phyloP scores from a whole-genome alignment of 2,888 invertebrate species.

The Andrena haemorrhoa region DNA sequence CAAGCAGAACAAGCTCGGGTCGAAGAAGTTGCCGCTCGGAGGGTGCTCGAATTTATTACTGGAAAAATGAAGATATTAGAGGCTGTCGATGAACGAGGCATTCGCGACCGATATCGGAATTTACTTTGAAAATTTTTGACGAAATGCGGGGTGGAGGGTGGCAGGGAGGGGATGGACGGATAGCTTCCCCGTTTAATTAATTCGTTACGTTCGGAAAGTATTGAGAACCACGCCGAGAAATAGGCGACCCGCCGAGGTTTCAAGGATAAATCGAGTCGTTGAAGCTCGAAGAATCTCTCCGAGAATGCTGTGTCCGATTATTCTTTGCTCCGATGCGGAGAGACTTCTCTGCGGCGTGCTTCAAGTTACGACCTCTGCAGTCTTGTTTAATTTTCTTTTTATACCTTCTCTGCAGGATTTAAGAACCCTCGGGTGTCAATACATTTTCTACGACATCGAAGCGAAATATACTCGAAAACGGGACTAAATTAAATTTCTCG shows the following conservation, averaged over 20 bases:
- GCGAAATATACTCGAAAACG: neutral
- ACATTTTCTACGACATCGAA: neutral
- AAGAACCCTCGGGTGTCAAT: neutral
- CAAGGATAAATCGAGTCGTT: slow-evolving; percentile 25
- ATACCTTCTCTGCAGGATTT: neutral
- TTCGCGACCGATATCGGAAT: slow-evolving; percentile 43
- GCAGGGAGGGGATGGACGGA: neutral
- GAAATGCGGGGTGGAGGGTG: neutral
- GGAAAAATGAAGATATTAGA: slow-evolving; percentile 51
- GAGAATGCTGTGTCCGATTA: slow-evolving; percentile 48
- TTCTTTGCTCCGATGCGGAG: slow-evolving; percentile 29
- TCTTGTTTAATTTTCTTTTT: slow-evolving; percentile 19
- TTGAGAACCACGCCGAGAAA: slow-evolving; percentile 8
- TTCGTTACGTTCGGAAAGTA: slow-evolving; percentile 56
- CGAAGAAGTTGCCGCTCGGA: slow-evolving; percentile 21
- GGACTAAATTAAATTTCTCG: neutral
- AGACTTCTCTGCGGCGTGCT: slow-evolving; percentile 22
- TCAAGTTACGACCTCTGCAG: slow-evolving; percentile 23
- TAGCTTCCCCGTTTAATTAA: slow-evolving; percentile 60
- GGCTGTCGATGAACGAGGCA: slow-evolving; percentile 29
- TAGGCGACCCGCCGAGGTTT: slow-evolving; percentile 27
- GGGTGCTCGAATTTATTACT: slow-evolving; percentile 45
- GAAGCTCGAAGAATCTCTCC: slow-evolving; percentile 38
- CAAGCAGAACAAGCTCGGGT: slow-evolving; percentile 12
- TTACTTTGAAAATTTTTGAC: slow-evolving; percentile 32